Percentiles rank a stretch among this genome's conserved stretches.
phyloP scores from a whole-genome alignment of 1,140 invertebrate genomes.

The Pseudomyrmex cubaensis region DNA sequence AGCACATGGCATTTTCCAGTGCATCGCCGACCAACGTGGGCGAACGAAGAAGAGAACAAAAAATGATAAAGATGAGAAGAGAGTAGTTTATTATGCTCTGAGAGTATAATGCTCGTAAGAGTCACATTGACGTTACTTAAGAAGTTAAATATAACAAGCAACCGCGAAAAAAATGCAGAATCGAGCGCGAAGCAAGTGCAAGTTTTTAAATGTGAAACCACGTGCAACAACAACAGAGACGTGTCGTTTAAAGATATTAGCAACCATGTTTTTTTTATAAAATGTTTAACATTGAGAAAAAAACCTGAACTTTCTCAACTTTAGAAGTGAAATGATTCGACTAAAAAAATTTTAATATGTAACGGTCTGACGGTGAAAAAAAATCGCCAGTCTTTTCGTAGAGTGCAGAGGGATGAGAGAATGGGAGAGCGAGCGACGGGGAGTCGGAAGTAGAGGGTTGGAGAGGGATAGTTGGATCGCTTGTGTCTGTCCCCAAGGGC shows the following conservation, averaged over 20 bases:
- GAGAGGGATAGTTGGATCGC: constrained; percentile 60
- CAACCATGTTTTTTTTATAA: too few species aligned
- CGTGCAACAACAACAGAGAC: background rate
- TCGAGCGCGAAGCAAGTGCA: background rate
- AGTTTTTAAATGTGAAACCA: background rate
- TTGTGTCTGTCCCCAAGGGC: constrained; percentile 78
- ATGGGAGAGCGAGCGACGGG: background rate
- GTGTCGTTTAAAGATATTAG: too few species aligned
- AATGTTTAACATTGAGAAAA: background rate
- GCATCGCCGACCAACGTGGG: background rate
- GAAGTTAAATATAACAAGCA: constrained; percentile 8
- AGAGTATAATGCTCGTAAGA: constrained; percentile 9
- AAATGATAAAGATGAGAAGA: background rate
- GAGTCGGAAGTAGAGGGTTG: background rate
- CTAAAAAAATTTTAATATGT: constrained; percentile 22
- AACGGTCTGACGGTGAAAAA: background rate
- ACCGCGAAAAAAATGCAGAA: background rate
- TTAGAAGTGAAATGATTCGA: background rate
- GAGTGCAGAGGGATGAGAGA: background rate
- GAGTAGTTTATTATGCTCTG: background rate
- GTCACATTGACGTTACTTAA: constrained; percentile 11
- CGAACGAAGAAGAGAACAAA: background rate
- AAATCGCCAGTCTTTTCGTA: background rate
- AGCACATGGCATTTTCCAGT: constrained; percentile 48
- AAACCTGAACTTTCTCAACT: background rate